Evolutionary conservation across 2,888 invertebrate species (phyloP).

Genomic region (Trichacis sp.): DNA sequence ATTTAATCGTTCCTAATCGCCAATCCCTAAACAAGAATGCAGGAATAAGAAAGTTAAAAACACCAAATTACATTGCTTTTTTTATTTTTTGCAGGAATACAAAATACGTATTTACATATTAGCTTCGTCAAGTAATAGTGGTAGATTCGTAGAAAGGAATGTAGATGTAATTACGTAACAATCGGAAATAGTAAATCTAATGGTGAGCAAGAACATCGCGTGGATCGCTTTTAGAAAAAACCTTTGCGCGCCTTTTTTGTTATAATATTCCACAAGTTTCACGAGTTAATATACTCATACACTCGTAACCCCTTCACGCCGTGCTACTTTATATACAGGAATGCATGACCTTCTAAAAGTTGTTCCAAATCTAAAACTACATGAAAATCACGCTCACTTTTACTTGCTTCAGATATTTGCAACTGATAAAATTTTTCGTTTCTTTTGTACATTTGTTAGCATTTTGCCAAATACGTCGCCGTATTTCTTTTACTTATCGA

Average conservation of each 20-base stretch:
- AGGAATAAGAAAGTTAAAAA: background rate
- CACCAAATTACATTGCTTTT: slow-evolving; percentile 35
- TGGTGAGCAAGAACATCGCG: slow-evolving; percentile 64
- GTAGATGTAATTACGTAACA: slow-evolving; percentile 63
- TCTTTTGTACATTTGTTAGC: slow-evolving; percentile 41
- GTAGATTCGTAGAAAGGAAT: slow-evolving; percentile 66
- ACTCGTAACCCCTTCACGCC: slow-evolving; percentile 18
- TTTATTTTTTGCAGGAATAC: slow-evolving; percentile 66
- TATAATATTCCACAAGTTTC: background rate
- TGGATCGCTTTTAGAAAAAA: slow-evolving; percentile 63
- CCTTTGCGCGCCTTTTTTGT: slow-evolving; percentile 34
- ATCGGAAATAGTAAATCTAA: slow-evolving; percentile 64
- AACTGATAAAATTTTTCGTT: slow-evolving; percentile 26
- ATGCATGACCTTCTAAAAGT: slow-evolving; percentile 33
- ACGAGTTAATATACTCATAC: slow-evolving; percentile 27
- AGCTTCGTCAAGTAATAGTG: slow-evolving; percentile 67
- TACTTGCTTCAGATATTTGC: background rate
- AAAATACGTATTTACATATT: slow-evolving; percentile 68
- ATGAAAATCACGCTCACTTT: slow-evolving; percentile 32
- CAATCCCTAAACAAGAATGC: no score
- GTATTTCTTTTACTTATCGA: slow-evolving; percentile 16
- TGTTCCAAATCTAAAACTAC: slow-evolving; percentile 32
- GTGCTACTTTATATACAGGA: slow-evolving; percentile 28
- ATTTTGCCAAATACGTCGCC: slow-evolving; percentile 18
- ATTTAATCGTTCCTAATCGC: no score